Percentiles rank a stretch among this genome's conserved stretches.
Conservation (phyloP, 2,888 invertebrate species). For the Cheilosia variabilis region DNA sequence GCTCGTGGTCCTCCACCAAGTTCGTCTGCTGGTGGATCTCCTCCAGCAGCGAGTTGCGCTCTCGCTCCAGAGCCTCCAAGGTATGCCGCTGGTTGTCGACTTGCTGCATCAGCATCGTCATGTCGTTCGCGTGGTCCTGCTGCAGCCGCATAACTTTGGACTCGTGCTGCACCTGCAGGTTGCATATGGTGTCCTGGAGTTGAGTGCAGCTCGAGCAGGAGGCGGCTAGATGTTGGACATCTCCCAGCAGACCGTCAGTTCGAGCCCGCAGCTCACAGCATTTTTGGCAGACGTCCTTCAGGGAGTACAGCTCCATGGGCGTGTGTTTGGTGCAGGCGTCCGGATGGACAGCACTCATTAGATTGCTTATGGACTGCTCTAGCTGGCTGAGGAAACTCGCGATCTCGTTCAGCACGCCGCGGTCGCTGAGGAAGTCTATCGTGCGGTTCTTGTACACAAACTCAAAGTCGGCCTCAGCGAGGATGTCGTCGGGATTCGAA, state of each 20-base stretch:
- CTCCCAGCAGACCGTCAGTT: slow-evolving; percentile 84
- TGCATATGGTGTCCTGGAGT: slow-evolving; percentile 83
- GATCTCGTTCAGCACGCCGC: slow-evolving; percentile 79
- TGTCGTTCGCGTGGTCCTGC: slow-evolving; percentile 81
- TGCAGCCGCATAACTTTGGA: slow-evolving; percentile 82
- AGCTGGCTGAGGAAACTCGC: slow-evolving; percentile 79
- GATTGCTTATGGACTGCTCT: slow-evolving; percentile 79
- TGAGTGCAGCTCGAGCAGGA: slow-evolving; percentile 84
- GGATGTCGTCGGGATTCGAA: slow-evolving; percentile 80
- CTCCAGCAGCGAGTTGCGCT: slow-evolving; percentile 78
- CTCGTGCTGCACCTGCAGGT: slow-evolving; percentile 82
- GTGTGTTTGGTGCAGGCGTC: slow-evolving; percentile 76
- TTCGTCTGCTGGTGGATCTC: slow-evolving; percentile 81
- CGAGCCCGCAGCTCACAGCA: slow-evolving; percentile 85
- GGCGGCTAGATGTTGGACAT: slow-evolving; percentile 79
- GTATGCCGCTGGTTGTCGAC: slow-evolving; percentile 79
- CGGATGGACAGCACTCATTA: slow-evolving; percentile 78
- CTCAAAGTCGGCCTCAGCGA: slow-evolving; percentile 81
- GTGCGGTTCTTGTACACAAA: slow-evolving; percentile 81
- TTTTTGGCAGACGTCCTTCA: slow-evolving; percentile 85
- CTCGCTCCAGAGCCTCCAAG: slow-evolving; percentile 78
- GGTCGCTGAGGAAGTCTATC: slow-evolving; percentile 80
- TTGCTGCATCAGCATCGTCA: slow-evolving; percentile 78
- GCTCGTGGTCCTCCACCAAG: slow-evolving; percentile 81
- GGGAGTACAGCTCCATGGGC: slow-evolving; percentile 81